These are phyloP conservation scores for Lepidostoma basale DNA, from an alignment of 1,140 invertebrate species.

Conservation along the genomic window DNA sequence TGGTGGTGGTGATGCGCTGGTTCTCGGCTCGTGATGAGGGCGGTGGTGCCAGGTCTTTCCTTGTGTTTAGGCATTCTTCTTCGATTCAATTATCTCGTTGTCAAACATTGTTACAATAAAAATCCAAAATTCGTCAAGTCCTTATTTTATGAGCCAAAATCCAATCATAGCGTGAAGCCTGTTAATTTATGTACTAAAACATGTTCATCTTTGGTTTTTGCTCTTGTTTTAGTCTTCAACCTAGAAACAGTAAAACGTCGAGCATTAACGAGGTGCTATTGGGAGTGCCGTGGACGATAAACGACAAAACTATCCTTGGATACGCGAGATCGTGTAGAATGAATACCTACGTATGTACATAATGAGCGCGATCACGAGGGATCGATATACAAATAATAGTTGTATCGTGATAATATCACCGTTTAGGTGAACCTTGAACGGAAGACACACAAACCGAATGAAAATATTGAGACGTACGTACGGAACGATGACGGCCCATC, in stretches of 20 bases:
- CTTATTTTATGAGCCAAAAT: constrained; percentile 44
- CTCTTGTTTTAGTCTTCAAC: constrained; percentile 19
- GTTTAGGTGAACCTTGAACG: constrained; percentile 21
- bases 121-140: constrained; percentile 38
- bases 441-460: constrained; percentile 18
- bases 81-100: constrained; percentile 33
- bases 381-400: constrained; percentile 20
- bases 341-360: neutral
- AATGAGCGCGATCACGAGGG: constrained; percentile 5
- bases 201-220: constrained; percentile 43
- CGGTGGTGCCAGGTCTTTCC: constrained; percentile 15
- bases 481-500: constrained; percentile 12
- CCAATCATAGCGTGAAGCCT: constrained; percentile 35
- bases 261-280: constrained; percentile 10
- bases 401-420: neutral
- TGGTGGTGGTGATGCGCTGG: constrained; percentile 12
- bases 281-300: constrained; percentile 25
- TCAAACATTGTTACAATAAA: constrained; percentile 32
- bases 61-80: constrained; percentile 40
- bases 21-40: constrained; percentile 35
- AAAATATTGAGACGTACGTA: constrained; percentile 1
- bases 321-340: constrained; percentile 10
- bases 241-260: constrained; percentile 17
- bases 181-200: constrained; percentile 40
- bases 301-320: constrained; percentile 34